phyloP scores from a whole-genome alignment of 2,888 invertebrate genomes.

The Amphiduros pacificus region DNA sequence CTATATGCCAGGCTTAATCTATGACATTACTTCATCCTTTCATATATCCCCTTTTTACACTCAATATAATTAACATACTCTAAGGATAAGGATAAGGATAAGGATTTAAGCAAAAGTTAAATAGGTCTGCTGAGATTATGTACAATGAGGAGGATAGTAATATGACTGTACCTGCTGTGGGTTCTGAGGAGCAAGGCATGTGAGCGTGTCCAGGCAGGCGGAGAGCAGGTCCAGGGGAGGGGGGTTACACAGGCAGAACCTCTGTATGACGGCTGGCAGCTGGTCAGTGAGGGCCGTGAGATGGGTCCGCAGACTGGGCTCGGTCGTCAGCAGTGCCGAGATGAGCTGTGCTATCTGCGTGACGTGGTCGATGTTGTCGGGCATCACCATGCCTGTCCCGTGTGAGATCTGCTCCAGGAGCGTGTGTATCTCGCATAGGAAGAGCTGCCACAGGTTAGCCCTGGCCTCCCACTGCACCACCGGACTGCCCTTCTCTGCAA shows the following conservation, averaged over 20 bases:
- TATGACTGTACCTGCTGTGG: not conserved
- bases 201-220: not conserved
- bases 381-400: constrained; percentile 43
- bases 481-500: constrained; percentile 2
- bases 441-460: constrained; percentile 45
- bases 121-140: too few relatives aligned
- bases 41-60: too few relatives aligned
- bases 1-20: not conserved
- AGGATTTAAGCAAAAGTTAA: too few relatives aligned
- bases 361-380: constrained; percentile 4
- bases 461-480: constrained; percentile 24
- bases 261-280: constrained; percentile 7
- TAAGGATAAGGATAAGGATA: too few relatives aligned
- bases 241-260: constrained; percentile 7
- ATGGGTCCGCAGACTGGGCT: not conserved
- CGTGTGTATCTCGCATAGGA: constrained; percentile 44
- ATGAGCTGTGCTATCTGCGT: constrained; percentile 4
- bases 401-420: constrained; percentile 46
- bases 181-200: not conserved
- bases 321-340: constrained; percentile 4
- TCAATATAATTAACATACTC: too few relatives aligned
- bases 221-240: not conserved
- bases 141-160: too few relatives aligned
- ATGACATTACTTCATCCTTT: not conserved
- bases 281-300: constrained; percentile 7